A percentile compares a stretch with the other conserved stretches of the same genome.
Conservation (phyloP, 1,140 invertebrate species). For the Melanaphis sacchari region DNA sequence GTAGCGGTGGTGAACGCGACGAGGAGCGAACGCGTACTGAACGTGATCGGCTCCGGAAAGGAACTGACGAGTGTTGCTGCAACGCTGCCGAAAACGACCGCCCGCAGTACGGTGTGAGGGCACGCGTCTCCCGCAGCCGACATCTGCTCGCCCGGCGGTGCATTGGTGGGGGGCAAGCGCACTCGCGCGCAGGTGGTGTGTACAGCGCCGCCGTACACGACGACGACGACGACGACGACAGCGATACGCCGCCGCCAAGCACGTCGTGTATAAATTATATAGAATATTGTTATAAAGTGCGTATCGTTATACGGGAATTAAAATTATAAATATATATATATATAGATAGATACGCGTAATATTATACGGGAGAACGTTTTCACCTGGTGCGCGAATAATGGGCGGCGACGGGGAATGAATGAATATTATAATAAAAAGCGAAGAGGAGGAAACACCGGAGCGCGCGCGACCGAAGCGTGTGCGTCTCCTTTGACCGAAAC, state of each 20-base stretch:
- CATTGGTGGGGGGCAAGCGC: not conserved
- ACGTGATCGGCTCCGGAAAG: conserved; percentile 46
- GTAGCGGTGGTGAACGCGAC: not conserved
- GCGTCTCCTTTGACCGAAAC: conserved; percentile 17
- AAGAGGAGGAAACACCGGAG: not conserved
- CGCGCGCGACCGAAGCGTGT: conserved; percentile 4
- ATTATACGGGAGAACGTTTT: conserved; percentile 17
- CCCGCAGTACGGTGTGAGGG: conserved; percentile 39
- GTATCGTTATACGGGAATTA: not conserved
- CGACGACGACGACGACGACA: not conserved
- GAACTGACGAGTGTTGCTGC: conserved; percentile 21
- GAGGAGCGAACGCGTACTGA: conserved; percentile 1
- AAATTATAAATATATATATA: not conserved
- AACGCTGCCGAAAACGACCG: conserved; percentile 3
- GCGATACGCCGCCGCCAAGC: not conserved
- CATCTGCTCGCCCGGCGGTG: conserved; percentile 31
- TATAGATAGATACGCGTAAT: no score
- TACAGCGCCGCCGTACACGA: not conserved
- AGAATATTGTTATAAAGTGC: not conserved
- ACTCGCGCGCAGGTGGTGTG: not conserved
- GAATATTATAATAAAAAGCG: not conserved
- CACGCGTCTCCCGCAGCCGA: conserved; percentile 50
- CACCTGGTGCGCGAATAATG: conserved; percentile 35
- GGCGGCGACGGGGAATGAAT: not conserved
- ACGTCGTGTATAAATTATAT: not conserved